phyloP scores from a whole-genome alignment of 2,797 vertebrate genomes.

The Tarsius wallacei region DNA sequence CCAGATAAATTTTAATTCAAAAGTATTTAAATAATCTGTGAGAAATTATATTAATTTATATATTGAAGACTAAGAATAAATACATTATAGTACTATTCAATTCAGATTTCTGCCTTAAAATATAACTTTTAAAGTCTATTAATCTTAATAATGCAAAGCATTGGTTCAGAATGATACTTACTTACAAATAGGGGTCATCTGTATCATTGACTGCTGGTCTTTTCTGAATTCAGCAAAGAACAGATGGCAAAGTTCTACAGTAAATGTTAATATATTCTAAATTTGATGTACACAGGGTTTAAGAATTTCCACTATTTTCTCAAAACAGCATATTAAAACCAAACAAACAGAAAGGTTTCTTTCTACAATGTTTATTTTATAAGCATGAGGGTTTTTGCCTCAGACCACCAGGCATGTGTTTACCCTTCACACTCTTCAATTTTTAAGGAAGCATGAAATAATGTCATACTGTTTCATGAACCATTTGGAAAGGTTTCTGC shows the following conservation, averaged over 20 bases:
- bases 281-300: background rate
- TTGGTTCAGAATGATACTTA: background rate
- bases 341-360: background rate
- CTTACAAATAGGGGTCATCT: background rate
- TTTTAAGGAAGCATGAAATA: slow-evolving; percentile 67
- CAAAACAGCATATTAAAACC: background rate
- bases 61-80: background rate
- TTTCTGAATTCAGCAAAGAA: slow-evolving; percentile 15
- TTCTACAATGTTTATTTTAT: slow-evolving; percentile 67
- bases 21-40: background rate
- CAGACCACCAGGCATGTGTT: slow-evolving; percentile 48
- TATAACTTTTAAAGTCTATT: background rate
- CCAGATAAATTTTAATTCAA: background rate
- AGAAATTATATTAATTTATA: background rate
- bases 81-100: background rate
- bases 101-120: slow-evolving; percentile 36
- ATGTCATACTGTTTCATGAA: slow-evolving; percentile 74
- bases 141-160: background rate
- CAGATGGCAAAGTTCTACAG: background rate
- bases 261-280: slow-evolving; percentile 61
- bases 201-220: background rate
- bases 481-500: slow-evolving; percentile 79
- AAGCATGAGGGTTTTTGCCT: slow-evolving; percentile 48
- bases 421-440: slow-evolving; percentile 76
- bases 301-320: background rate